Evolutionary conservation across 1,140 invertebrate species (phyloP).

Genomic region (Caerostris darwini): DNA sequence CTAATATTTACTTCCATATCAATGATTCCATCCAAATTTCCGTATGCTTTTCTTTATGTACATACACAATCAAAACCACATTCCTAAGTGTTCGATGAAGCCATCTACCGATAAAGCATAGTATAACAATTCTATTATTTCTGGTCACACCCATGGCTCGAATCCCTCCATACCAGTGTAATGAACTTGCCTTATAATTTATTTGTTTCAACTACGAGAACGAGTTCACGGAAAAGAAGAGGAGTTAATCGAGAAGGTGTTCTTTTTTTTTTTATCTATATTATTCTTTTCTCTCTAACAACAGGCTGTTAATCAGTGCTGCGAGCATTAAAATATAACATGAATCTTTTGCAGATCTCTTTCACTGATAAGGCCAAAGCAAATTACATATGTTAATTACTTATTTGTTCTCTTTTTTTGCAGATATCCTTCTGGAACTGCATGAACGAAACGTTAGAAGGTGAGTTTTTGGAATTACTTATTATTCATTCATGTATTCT

Average conservation of each 20-base stretch:
- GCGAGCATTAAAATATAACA: constrained; percentile 26
- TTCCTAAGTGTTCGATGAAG: background rate
- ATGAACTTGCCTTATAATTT: constrained; percentile 63
- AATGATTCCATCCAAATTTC: background rate
- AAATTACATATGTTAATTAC: constrained; percentile 69
- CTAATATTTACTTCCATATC: background rate
- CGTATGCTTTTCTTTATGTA: background rate
- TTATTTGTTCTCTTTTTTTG: constrained; percentile 72
- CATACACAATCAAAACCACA: background rate
- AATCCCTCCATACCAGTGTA: constrained; percentile 11
- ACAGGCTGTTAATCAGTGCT: constrained; percentile 34
- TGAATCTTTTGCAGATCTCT: constrained; percentile 31
- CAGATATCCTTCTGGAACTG: constrained; percentile 79
- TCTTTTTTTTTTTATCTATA: background rate
- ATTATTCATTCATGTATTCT: constrained; percentile 48
- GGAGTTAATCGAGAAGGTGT: constrained; percentile 12
- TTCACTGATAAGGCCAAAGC: constrained; percentile 18
- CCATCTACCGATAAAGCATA: constrained; percentile 16
- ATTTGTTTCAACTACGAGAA: constrained; percentile 35
- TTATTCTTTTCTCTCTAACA: background rate
- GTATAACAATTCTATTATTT: constrained; percentile 58
- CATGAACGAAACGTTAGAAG: constrained; percentile 79
- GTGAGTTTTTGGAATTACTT: constrained; percentile 74
- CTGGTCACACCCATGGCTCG: constrained; percentile 39
- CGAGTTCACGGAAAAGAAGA: constrained; percentile 17